Conservation (phyloP, 2,888 invertebrate species). For the Netelia fuscicornis region DNA sequence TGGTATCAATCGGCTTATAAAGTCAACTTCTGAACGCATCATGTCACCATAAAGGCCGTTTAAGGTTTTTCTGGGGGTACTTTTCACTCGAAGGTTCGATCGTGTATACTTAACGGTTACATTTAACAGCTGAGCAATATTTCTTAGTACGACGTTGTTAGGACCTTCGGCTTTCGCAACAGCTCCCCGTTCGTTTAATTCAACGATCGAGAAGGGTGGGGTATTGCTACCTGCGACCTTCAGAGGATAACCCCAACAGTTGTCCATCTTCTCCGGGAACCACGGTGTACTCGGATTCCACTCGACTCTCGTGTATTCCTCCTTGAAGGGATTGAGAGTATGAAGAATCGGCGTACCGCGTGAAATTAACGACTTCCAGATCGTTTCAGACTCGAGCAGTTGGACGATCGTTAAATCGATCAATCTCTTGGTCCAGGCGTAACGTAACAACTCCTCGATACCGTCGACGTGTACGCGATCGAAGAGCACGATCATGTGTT, state of each 20-base stretch:
- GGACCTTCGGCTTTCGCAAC: conserved; percentile 4
- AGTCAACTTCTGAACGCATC: conserved; percentile 48
- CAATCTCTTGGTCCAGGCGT: conserved; percentile 65
- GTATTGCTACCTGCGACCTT: conserved; percentile 34
- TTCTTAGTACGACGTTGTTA: conserved; percentile 30
- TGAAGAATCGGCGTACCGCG: conserved; percentile 53
- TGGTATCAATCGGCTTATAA: conserved; percentile 28
- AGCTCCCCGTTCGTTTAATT: conserved; percentile 24
- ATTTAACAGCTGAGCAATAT: conserved; percentile 61
- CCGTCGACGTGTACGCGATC: conserved; percentile 4
- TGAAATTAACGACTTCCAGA: background rate
- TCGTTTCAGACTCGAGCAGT: conserved; percentile 12
- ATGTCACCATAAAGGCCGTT: background rate
- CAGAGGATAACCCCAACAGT: conserved; percentile 70
- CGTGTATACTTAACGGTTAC: conserved; percentile 60
- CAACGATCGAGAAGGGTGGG: conserved; percentile 43
- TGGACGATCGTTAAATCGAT: conserved; percentile 67
- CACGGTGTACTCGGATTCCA: conserved; percentile 45
- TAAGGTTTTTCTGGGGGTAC: too few species aligned
- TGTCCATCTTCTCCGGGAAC: conserved; percentile 69
- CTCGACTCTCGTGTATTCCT: conserved; percentile 17
- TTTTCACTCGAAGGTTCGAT: too few species aligned
- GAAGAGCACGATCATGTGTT: conserved; percentile 52
- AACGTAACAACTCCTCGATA: conserved; percentile 49
- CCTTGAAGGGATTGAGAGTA: conserved; percentile 65